phyloP scores from a whole-genome alignment of 23 tunicate species.

The Clavelina lepadiformis region DNA sequence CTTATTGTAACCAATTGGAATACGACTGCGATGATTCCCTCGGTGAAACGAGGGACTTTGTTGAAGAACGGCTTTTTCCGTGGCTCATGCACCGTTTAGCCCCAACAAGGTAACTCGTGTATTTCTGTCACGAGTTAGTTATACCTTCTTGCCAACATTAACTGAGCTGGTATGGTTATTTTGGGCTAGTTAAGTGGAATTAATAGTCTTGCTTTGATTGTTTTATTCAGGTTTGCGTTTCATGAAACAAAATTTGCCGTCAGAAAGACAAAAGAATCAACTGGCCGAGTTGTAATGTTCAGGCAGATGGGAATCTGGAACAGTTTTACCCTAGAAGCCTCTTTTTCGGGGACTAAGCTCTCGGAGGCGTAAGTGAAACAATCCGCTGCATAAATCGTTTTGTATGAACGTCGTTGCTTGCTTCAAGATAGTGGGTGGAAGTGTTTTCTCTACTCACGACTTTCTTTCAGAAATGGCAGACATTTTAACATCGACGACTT shows the following conservation, averaged over 20 bases:
- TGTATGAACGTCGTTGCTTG: not conserved
- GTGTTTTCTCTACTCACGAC: not conserved
- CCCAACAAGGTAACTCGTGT: constrained; percentile 86
- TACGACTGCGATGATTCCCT: constrained; percentile 10
- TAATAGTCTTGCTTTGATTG: no score
- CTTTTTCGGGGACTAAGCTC: constrained; percentile 78
- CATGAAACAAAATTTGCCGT: constrained; percentile 84
- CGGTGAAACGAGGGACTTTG: constrained; percentile 66
- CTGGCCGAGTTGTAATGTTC: constrained; percentile 98
- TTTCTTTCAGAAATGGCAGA: constrained; percentile 59
- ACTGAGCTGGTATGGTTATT: no score
- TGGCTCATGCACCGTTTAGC: constrained; percentile 76
- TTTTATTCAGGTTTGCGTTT: constrained; percentile 78
- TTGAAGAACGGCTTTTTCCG: constrained; percentile 85
- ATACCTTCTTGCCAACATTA: no score
- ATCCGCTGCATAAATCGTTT: not conserved
- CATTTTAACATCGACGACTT: constrained; percentile 96
- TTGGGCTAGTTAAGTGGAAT: no score
- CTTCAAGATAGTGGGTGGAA: no score
- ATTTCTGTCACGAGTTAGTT: no score
- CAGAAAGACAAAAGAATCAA: constrained; percentile 77
- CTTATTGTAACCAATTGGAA: not conserved
- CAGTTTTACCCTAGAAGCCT: constrained; percentile 92
- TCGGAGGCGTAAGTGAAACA: constrained; percentile 20
- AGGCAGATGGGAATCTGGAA: constrained; percentile 79